These are phyloP conservation scores for Chrysopilus asiliformis DNA, from an alignment of 2,888 invertebrate genomes.

Conservation along the genomic window DNA sequence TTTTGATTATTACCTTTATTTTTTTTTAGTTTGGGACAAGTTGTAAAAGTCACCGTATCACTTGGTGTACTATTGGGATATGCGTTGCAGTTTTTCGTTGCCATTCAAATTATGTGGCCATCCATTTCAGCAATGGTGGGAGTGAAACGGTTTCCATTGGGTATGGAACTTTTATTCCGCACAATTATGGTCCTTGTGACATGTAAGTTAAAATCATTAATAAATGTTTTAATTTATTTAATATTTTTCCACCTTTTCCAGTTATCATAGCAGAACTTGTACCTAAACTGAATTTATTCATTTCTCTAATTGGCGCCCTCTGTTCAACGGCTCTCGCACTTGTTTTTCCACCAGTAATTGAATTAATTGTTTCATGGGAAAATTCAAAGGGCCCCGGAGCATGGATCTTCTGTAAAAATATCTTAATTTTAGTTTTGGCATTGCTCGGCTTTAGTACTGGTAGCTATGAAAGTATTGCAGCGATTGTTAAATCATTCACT, in stretches of 20 bases:
- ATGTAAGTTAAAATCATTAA: conserved; percentile 48
- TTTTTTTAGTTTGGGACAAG: conserved; percentile 56
- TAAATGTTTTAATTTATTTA: conserved; percentile 1
- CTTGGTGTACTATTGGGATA: conserved; percentile 80
- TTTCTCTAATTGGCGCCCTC: conserved; percentile 82
- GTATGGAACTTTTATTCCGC: conserved; percentile 57
- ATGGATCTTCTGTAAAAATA: conserved; percentile 43
- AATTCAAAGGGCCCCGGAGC: conserved; percentile 39
- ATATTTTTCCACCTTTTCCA: conserved; percentile 34
- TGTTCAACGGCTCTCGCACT: conserved; percentile 79
- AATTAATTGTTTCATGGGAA: conserved; percentile 56
- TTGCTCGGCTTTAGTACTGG: conserved; percentile 59
- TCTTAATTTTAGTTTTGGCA: conserved; percentile 51
- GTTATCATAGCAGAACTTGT: conserved; percentile 75
- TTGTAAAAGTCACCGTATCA: conserved; percentile 72
- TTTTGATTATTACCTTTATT: conserved; percentile 3
- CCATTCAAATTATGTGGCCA: conserved; percentile 82
- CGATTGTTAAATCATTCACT: conserved; percentile 38
- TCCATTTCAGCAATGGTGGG: conserved; percentile 42
- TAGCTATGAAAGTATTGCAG: conserved; percentile 55
- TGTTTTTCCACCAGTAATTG: conserved; percentile 77
- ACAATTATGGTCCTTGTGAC: conserved; percentile 62
- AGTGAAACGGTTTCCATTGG: conserved; percentile 41
- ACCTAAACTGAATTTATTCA: conserved; percentile 73
- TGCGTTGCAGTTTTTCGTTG: conserved; percentile 90